phyloP scores from a whole-genome alignment of 64 coral and sea anemone genomes.

The Stichodactyla helianthus region DNA sequence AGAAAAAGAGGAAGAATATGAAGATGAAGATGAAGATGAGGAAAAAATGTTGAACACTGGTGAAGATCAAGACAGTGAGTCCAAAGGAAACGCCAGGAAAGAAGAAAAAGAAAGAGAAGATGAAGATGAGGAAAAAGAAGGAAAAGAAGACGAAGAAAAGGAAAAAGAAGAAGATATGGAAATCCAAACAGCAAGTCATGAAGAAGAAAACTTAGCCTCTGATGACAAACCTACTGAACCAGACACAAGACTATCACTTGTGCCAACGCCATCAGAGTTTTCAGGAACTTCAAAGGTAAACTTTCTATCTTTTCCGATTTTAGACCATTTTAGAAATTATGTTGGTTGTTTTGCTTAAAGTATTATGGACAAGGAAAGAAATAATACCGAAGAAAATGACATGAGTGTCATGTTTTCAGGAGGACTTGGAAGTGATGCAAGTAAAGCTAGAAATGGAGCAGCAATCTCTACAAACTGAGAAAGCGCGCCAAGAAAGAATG shows the following conservation, averaged over 20 bases:
- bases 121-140: too few relatives aligned
- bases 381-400: too few relatives aligned
- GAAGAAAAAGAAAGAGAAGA: neutral
- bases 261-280: constrained; percentile 7
- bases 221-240: neutral
- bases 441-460: constrained; percentile 64
- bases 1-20: neutral
- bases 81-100: neutral
- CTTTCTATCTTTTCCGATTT: neutral
- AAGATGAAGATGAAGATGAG: too few relatives aligned
- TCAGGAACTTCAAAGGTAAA: constrained; percentile 13
- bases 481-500: constrained; percentile 64
- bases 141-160: too few relatives aligned
- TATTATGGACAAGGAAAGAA: too few relatives aligned
- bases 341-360: too few relatives aligned
- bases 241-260: neutral
- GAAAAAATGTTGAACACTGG: too few relatives aligned
- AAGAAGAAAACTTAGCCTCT: neutral
- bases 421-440: constrained; percentile 74
- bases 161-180: neutral
- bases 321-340: neutral
- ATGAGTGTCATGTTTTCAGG: constrained; percentile 10
- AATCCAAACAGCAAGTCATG: neutral
- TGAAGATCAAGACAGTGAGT: neutral
- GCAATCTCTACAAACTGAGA: constrained; percentile 55